phyloP scores from a whole-genome alignment of 2,888 invertebrate species.

The Coelopa pilipes region DNA sequence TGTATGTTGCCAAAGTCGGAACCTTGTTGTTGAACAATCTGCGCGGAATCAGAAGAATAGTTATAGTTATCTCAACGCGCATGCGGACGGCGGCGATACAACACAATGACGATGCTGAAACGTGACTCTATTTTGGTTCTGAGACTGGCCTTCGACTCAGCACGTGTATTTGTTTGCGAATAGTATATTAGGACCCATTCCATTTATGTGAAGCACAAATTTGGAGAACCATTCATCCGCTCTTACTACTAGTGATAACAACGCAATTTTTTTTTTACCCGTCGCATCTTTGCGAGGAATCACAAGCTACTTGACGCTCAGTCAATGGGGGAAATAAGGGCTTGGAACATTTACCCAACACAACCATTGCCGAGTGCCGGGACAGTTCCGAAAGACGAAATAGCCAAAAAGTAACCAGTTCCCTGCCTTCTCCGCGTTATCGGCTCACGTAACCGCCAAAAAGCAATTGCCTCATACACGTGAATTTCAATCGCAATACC shows the following conservation, averaged over 20 bases:
- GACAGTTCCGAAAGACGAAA: not conserved
- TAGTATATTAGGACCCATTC: not conserved
- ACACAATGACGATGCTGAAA: no score
- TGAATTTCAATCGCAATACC: constrained; percentile 36
- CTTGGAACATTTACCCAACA: no score
- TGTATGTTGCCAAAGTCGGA: constrained; percentile 5
- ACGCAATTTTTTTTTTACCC: no score
- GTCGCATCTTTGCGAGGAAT: no score
- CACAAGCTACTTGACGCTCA: no score
- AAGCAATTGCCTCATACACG: constrained; percentile 37
- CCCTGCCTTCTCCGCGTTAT: constrained; percentile 7
- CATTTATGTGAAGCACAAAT: not conserved
- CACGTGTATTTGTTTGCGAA: not conserved
- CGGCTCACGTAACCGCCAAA: constrained; percentile 27
- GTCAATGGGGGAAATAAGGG: no score
- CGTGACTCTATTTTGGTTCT: no score
- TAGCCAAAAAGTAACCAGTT: not conserved
- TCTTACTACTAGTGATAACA: not conserved
- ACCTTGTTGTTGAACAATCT: no score
- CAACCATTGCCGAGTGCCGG: not conserved
- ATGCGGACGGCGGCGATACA: no score
- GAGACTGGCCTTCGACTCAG: not conserved
- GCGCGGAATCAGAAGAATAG: no score
- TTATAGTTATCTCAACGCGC: no score
- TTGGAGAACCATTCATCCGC: not conserved